Percentiles rank a stretch among this genome's conserved stretches.
Evolutionary conservation across 2,888 invertebrate species (phyloP).

Genomic region (Heliothis peltigera): DNA sequence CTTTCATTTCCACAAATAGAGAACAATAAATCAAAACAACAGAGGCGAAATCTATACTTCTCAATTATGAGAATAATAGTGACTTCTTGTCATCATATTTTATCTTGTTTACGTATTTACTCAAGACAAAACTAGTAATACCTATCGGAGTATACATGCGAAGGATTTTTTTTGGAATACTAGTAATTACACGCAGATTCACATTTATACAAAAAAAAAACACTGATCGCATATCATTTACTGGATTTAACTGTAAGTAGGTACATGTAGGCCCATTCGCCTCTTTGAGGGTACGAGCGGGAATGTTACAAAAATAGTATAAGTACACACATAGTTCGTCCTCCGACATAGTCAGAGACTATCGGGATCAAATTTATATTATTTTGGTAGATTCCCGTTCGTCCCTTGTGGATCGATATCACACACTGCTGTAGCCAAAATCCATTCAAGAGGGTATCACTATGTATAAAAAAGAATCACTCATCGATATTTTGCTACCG

Average conservation of each 20-base stretch:
- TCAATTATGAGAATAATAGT: constrained; percentile 1
- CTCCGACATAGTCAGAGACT: no score
- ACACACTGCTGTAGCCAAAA: no score
- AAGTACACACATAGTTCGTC: no score
- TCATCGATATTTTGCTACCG: neutral
- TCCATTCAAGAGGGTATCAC: neutral
- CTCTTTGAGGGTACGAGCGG: no score
- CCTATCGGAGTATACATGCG: neutral
- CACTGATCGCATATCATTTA: neutral
- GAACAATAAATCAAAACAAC: neutral
- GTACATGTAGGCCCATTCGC: no score
- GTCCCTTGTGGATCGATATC: no score
- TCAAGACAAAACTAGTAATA: neutral
- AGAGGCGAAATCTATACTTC: no score
- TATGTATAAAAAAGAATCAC: neutral
- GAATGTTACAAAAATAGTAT: no score
- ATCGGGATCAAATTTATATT: no score
- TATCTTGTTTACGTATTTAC: constrained; percentile 2
- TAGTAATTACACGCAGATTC: neutral
- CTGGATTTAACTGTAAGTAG: no score
- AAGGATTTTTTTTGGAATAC: neutral
- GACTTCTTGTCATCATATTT: neutral
- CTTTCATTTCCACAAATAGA: neutral
- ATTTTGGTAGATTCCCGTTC: no score
- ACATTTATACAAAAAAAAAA: no score